Conservation (phyloP, 2,797 vertebrate genomes). For the Hyperoplus immaculatus region DNA sequence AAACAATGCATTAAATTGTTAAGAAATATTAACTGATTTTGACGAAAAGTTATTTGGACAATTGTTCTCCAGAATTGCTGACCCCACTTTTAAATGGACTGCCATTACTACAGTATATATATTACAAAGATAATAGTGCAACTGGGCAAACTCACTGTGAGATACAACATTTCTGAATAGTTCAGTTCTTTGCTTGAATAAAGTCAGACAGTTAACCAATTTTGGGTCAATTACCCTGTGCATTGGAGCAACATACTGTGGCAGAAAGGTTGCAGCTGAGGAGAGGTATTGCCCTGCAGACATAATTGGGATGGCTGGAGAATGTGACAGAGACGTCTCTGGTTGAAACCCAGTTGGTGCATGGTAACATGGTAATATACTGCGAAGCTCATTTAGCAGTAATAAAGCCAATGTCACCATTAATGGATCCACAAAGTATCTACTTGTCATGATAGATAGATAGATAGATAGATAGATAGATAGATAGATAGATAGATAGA, state of each 20-base stretch:
- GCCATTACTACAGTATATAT: no score
- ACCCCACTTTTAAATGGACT: neutral
- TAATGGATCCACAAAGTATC: slow-evolving; percentile 42
- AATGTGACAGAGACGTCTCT: slow-evolving; percentile 39
- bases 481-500: no score
- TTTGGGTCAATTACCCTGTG: slow-evolving; percentile 54
- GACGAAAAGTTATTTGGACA: no score
- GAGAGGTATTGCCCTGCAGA: slow-evolving; percentile 40
- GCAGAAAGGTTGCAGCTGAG: slow-evolving; percentile 36
- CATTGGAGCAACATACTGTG: slow-evolving; percentile 46
- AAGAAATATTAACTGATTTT: no score
- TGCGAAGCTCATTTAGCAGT: slow-evolving; percentile 33
- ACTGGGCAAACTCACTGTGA: slow-evolving; percentile 7
- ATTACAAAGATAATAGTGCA: neutral
- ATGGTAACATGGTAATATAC: slow-evolving; percentile 21
- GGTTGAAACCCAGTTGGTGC: slow-evolving; percentile 39
- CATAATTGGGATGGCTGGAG: slow-evolving; percentile 55
- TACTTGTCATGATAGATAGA: slow-evolving; percentile 17
- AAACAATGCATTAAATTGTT: neutral
- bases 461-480: no score
- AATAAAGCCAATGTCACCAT: slow-evolving; percentile 44
- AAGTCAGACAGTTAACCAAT: slow-evolving; percentile 37
- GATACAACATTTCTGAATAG: slow-evolving; percentile 20
- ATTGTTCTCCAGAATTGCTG: no score
- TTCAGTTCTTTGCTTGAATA: slow-evolving; percentile 14